A percentile compares a stretch with the other conserved stretches of the same genome.
phyloP scores from a whole-genome alignment of 1,140 invertebrate species.

The Campoletis sonorensis region DNA sequence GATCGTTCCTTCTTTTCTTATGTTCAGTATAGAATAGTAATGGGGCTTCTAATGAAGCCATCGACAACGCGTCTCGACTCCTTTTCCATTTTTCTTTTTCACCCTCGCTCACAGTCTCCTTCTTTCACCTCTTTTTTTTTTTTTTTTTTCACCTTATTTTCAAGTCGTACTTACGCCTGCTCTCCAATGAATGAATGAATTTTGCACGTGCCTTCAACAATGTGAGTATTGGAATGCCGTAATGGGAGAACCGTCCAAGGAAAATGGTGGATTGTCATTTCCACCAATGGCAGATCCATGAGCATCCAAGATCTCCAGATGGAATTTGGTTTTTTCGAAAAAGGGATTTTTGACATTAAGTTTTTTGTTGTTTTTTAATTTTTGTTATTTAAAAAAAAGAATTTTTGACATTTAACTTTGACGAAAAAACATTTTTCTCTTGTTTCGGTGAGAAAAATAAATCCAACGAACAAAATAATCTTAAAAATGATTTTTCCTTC shows the following conservation, averaged over 20 bases:
- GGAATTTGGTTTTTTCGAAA: too few species aligned
- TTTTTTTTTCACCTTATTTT: not conserved
- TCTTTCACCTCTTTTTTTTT: not conserved
- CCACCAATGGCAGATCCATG: slow-evolving; percentile 24
- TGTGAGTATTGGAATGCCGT: slow-evolving; percentile 61
- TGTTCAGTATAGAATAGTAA: slow-evolving; percentile 35
- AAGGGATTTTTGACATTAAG: too few species aligned
- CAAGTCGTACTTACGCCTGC: not conserved
- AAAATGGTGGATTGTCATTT: slow-evolving; percentile 46
- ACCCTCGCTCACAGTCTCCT: not conserved
- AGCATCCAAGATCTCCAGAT: not conserved
- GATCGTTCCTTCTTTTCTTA: slow-evolving; percentile 42
- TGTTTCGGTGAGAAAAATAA: too few species aligned
- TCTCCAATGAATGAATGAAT: slow-evolving; percentile 58
- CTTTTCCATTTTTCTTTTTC: not conserved
- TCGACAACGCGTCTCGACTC: slow-evolving; percentile 50
- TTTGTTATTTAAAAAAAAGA: too few species aligned
- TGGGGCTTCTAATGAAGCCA: slow-evolving; percentile 57
- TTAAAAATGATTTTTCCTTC: too few species aligned
- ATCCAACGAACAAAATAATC: too few species aligned
- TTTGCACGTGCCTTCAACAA: slow-evolving; percentile 58
- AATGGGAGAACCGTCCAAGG: slow-evolving; percentile 55
- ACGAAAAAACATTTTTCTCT: too few species aligned
- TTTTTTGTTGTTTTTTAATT: too few species aligned
- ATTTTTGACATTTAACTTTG: too few species aligned